A percentile compares a stretch with the other conserved stretches of the same genome.
Conservation (phyloP, 2,113 vertebrate species). For the Aepyceros melampus region DNA sequence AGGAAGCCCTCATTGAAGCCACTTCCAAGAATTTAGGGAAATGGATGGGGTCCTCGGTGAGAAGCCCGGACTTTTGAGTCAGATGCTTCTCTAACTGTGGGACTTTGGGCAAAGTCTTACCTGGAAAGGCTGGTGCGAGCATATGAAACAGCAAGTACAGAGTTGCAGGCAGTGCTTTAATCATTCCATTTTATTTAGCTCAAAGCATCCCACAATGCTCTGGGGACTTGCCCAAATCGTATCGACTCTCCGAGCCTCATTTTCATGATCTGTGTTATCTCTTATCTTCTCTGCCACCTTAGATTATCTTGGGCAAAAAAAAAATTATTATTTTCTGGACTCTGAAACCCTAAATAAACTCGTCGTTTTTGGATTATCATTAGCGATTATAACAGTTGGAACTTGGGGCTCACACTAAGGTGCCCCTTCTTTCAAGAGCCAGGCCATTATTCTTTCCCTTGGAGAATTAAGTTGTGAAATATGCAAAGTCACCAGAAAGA, state of each 20-base stretch:
- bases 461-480: slow-evolving; percentile 32
- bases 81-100: background rate
- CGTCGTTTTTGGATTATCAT: background rate
- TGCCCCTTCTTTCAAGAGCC: background rate
- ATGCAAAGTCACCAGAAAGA: slow-evolving; percentile 36
- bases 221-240: background rate
- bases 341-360: background rate
- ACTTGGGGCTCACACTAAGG: background rate
- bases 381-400: background rate
- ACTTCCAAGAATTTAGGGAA: background rate
- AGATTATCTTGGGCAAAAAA: background rate
- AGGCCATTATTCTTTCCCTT: background rate
- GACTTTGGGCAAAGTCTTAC: background rate
- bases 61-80: background rate
- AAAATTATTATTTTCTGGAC: background rate
- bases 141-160: background rate
- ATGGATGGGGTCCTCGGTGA: too few species aligned
- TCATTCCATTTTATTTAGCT: background rate
- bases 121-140: background rate
- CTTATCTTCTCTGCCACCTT: background rate
- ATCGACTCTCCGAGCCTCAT: background rate
- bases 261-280: background rate
- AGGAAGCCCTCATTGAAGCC: background rate
- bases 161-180: background rate
- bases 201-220: background rate